Conservation (phyloP, 2,888 invertebrate species). For the Hedya salicella region DNA sequence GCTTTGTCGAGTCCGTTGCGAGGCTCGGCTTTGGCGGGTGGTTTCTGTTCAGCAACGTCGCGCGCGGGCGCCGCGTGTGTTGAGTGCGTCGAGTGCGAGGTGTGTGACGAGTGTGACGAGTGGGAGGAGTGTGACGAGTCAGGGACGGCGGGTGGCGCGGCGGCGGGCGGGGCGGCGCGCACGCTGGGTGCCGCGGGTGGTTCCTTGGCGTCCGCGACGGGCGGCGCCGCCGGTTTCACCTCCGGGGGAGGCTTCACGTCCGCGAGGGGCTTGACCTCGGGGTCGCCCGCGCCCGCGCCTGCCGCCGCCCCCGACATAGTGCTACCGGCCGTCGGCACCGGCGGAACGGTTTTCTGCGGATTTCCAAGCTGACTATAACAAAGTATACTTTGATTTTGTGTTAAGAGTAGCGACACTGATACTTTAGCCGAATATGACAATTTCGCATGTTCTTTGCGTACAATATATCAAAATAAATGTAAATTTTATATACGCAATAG, state of each 20-base stretch:
- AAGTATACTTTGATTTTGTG: slow-evolving; percentile 34
- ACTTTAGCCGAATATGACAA: not conserved
- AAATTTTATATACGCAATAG: not conserved
- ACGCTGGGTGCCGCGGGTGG: slow-evolving; percentile 45
- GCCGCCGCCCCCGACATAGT: slow-evolving; percentile 45
- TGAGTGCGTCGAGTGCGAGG: slow-evolving; percentile 54
- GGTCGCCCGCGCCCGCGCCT: slow-evolving; percentile 51
- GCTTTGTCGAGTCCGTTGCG: slow-evolving; percentile 77
- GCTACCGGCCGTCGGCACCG: slow-evolving; percentile 48
- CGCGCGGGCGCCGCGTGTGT: slow-evolving; percentile 57
- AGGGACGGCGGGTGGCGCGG: slow-evolving; percentile 38
- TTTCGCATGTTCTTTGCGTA: not conserved
- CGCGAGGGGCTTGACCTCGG: slow-evolving; percentile 47
- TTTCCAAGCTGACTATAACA: slow-evolving; percentile 42
- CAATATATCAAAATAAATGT: not conserved
- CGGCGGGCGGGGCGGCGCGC: slow-evolving; percentile 37
- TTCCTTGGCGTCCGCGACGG: slow-evolving; percentile 57
- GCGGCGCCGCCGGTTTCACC: slow-evolving; percentile 51
- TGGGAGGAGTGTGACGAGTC: slow-evolving; percentile 45
- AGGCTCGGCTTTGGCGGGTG: slow-evolving; percentile 64
- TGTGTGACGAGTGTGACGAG: slow-evolving; percentile 45
- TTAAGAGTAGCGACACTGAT: not conserved
- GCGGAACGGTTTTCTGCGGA: slow-evolving; percentile 58
- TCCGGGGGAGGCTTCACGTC: slow-evolving; percentile 47
- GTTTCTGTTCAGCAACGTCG: slow-evolving; percentile 60